These are phyloP conservation scores for Thalassophryne amazonica DNA, from an alignment of 2,797 vertebrate species.

Conservation along the genomic window DNA sequence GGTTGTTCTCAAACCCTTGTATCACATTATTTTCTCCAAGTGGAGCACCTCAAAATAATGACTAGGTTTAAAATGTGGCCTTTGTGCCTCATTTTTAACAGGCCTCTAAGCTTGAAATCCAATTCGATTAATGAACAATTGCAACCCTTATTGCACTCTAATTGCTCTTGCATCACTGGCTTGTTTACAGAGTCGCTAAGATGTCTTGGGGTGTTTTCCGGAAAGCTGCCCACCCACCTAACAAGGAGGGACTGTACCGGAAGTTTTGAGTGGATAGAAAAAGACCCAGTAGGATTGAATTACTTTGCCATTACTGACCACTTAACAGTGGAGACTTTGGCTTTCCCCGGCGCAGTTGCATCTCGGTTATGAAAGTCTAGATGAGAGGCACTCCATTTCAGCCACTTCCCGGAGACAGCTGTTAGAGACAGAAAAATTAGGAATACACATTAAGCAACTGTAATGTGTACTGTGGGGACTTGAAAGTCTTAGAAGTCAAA, in stretches of 20 bases:
- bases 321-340: slow-evolving; percentile 63
- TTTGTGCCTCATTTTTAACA: slow-evolving; percentile 38
- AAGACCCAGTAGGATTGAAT: slow-evolving; percentile 69
- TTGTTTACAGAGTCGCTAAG: slow-evolving; percentile 49
- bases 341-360: slow-evolving; percentile 31
- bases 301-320: slow-evolving; percentile 75
- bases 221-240: slow-evolving; percentile 59
- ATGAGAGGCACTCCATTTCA: slow-evolving; percentile 57
- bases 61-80: slow-evolving; percentile 40
- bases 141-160: slow-evolving; percentile 36
- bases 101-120: slow-evolving; percentile 20
- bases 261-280: slow-evolving; percentile 71
- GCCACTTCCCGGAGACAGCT: slow-evolving; percentile 52
- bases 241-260: slow-evolving; percentile 61
- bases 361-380: slow-evolving; percentile 54
- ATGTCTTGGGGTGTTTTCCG: slow-evolving; percentile 57
- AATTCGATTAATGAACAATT: slow-evolving; percentile 60
- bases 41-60: slow-evolving; percentile 32
- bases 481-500: slow-evolving; percentile 39
- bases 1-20: slow-evolving; percentile 46
- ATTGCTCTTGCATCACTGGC: slow-evolving; percentile 53
- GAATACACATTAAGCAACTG: slow-evolving; percentile 35
- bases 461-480: slow-evolving; percentile 20
- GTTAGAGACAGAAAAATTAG: slow-evolving; percentile 47
- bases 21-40: slow-evolving; percentile 32